Percentiles rank a stretch among this genome's conserved stretches.
phyloP scores from a whole-genome alignment of 1,140 invertebrate genomes.

The Drosophila triauraria region DNA sequence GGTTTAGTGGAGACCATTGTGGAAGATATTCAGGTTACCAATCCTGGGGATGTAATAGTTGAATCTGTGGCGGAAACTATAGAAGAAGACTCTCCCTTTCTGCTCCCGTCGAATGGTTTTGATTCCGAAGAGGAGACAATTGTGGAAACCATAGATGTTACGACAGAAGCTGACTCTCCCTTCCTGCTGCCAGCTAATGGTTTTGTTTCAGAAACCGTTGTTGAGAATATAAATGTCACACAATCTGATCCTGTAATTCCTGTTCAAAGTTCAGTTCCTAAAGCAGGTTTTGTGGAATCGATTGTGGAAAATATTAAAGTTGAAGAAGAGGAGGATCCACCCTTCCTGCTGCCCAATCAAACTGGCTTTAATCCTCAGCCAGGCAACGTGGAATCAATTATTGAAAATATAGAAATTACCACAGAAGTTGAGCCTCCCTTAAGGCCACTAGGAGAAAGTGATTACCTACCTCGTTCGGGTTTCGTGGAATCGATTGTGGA shows the following conservation, averaged over 20 bases:
- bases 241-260: conserved; percentile 5
- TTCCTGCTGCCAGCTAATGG: conserved; percentile 24
- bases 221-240: conserved; percentile 14
- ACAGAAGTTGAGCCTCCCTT: neutral
- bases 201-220: conserved; percentile 17
- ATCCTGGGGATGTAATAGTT: neutral
- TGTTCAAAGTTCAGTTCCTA: neutral
- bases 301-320: conserved; percentile 25
- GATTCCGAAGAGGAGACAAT: conserved; percentile 14
- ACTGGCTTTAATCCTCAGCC: neutral
- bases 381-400: conserved; percentile 6
- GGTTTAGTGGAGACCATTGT: conserved; percentile 6
- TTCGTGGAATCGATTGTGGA: conserved; percentile 35
- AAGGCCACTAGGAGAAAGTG: neutral
- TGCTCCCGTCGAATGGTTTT: conserved; percentile 13
- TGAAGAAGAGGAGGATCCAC: conserved; percentile 5
- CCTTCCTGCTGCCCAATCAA: conserved; percentile 1
- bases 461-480: neutral
- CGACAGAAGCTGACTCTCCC: conserved; percentile 18
- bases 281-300: conserved; percentile 8
- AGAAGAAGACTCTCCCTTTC: conserved; percentile 17
- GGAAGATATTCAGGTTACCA: conserved; percentile 18
- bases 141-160: conserved; percentile 20
- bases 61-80: conserved; percentile 1
- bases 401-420: conserved; percentile 19